Base-by-base conservation (phyloP, 2,888 invertebrate genomes). In the Cephonodes hylas region DNA sequence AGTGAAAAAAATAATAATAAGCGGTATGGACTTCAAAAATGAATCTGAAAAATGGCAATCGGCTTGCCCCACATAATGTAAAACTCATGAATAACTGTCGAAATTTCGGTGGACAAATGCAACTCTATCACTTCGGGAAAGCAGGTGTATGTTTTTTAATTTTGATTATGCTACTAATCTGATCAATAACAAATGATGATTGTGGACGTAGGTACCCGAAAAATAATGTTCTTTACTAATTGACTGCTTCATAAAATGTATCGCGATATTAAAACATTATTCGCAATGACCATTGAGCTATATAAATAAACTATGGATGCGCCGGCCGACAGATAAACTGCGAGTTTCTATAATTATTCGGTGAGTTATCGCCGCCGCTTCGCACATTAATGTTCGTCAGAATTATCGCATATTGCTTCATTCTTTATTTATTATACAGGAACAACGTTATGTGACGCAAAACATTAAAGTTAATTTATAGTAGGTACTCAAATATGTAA, bases 291-390 rank as follows among this genome's bases (percentile, higher is more conserved):
- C 13, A 4, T 31, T 18, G 38, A 18, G 53, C 53, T 27, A 53
- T 31, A 27, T 5, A 53, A 53, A 53, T 31, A 53, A 53, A 31
- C 27, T 27, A 31, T 10, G 31, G 15, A 25, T 25, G 18, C 18
- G 3, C 2, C 6, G 18, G 27, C 13, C 22, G 22, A 46, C 22
- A 53, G 18, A 53, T 31, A 18, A 53, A 53, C 18, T 18, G 27
- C 18, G 27, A 3, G 53, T 53, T 15, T 53, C 53, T 53, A 53
- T 53, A 53, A 53, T 53, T 53, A 53, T 53, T 53, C 10, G 31
- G 6, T 31, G 53, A 53, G 53, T 53, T 31, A 53, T 18, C 31
- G 53, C 27, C 7, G 18, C 31, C 18, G 31, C 31, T 46, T 27
- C 53, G 53, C 53, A 18, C 27, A 10, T 31, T 53, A 27, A 53